Percentiles rank a stretch among this genome's conserved stretches.
These are phyloP conservation scores for Aporophyla lueneburgensis DNA, from an alignment of 2,888 invertebrate species.

Conservation along the genomic window DNA sequence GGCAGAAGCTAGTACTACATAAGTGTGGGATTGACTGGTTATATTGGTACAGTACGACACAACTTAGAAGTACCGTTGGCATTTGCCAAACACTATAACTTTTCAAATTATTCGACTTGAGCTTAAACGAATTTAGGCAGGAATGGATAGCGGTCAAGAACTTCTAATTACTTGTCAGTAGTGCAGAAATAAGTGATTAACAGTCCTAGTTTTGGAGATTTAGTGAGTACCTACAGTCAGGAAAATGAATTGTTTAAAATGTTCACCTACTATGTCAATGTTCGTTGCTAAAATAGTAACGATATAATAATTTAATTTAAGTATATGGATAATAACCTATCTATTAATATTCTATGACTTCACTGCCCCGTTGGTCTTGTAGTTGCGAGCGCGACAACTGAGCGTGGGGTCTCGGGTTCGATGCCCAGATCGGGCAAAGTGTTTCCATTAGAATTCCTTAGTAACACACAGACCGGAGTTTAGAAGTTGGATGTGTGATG, in stretches of 20 bases:
- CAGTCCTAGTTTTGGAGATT: background rate
- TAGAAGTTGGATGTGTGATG: no score
- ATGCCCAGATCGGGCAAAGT: no score
- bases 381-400: no score
- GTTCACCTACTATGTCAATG: background rate
- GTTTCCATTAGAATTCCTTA: no score
- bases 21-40: background rate
- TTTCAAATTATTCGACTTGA: background rate
- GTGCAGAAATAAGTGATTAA: background rate
- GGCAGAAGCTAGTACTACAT: no score
- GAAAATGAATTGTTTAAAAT: background rate
- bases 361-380: background rate
- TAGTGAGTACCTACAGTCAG: background rate
- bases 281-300: background rate
- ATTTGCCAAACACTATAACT: background rate
- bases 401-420: no score
- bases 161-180: background rate
- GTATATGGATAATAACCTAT: background rate
- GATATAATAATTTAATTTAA: background rate
- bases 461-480: no score
- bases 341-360: background rate
- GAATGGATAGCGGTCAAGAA: background rate
- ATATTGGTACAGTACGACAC: background rate
- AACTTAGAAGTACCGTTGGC: background rate
- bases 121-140: background rate